phyloP scores from a whole-genome alignment of 2,113 vertebrate genomes.

The Heloderma charlesbogerti region DNA sequence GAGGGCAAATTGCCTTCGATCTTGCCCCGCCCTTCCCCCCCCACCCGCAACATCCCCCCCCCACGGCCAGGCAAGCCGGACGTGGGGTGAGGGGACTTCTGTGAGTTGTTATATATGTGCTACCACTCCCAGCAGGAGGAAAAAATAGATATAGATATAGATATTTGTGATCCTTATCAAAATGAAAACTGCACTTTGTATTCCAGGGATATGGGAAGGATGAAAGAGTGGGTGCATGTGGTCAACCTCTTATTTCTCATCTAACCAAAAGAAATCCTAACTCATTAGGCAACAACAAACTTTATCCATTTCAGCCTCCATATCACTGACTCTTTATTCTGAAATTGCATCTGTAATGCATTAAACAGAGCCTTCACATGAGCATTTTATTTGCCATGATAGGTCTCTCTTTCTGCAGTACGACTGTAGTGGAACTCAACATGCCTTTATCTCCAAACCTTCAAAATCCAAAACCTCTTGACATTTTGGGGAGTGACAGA shows the following conservation, averaged over 20 bases:
- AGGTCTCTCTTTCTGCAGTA: background rate
- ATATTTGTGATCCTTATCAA: background rate
- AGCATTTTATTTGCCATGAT: background rate
- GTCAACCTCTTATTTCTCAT: background rate
- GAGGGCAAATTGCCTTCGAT: too few species aligned
- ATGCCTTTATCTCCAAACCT: background rate
- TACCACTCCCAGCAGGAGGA: slow-evolving; percentile 23
- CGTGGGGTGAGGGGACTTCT: too few species aligned
- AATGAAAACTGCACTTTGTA: background rate
- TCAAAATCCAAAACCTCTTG: background rate
- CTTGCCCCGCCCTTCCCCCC: too few species aligned
- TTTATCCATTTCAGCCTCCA: background rate
- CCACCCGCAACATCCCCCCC: too few species aligned
- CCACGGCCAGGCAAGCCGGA: too few species aligned
- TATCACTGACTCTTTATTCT: background rate
- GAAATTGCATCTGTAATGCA: background rate
- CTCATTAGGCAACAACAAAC: background rate
- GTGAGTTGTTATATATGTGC: slow-evolving; percentile 7
- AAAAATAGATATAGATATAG: background rate
- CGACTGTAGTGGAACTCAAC: background rate
- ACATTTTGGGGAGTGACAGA: background rate
- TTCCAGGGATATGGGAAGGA: background rate
- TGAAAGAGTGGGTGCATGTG: background rate
- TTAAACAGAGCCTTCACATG: background rate
- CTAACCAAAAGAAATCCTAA: background rate